Percentiles rank a stretch among this genome's conserved stretches.
phyloP scores from a whole-genome alignment of 1,140 invertebrate genomes.

The Palaemon carinicauda region DNA sequence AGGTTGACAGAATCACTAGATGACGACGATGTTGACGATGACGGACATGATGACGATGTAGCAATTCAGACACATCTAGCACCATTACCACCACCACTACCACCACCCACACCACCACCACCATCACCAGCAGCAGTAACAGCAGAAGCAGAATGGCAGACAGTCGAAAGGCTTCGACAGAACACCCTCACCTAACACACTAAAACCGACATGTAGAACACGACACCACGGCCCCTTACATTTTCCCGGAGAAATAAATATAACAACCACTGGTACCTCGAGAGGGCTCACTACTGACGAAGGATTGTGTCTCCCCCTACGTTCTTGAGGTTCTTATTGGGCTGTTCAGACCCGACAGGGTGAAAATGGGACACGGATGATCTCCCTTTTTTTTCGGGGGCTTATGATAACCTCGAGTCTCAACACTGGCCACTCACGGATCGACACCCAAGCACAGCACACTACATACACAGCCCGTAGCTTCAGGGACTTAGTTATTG shows the following conservation, averaged over 20 bases:
- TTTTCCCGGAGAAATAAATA: no score
- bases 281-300: neutral
- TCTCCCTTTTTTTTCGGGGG: no score
- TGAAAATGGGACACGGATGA: no score
- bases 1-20: neutral
- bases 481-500: constrained; percentile 52
- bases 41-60: no score
- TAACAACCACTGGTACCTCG: neutral
- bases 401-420: no score
- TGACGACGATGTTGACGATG: no score
- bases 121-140: constrained; percentile 10
- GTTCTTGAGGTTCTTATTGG: neutral
- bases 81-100: no score
- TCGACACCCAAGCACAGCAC: constrained; percentile 47
- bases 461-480: constrained; percentile 52
- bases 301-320: neutral
- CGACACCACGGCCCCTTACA: no score
- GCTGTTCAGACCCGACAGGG: neutral
- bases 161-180: constrained; percentile 8
- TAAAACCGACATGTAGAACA: constrained; percentile 4
- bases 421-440: constrained; percentile 48
- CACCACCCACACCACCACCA: no score
- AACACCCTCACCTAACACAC: neutral
- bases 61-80: no score
- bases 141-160: neutral